These are phyloP conservation scores for Galagoides demidoff DNA, from an alignment of 2,797 vertebrate genomes.

Conservation along the genomic window DNA sequence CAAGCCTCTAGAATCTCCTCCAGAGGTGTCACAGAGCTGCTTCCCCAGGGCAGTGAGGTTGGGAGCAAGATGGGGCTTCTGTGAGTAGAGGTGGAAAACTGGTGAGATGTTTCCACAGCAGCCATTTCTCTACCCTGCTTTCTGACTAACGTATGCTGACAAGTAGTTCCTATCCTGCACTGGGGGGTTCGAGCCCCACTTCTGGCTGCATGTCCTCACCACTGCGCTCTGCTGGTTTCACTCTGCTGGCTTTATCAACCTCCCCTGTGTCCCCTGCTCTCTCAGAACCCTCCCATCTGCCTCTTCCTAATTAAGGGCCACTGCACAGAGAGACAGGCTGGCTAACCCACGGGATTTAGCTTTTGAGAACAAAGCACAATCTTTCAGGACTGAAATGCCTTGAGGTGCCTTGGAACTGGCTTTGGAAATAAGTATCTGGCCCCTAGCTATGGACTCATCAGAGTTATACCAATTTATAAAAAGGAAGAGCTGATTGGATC, in stretches of 20 bases:
- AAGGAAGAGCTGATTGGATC: conserved; percentile 3
- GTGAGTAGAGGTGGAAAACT: not conserved
- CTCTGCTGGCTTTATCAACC: not conserved
- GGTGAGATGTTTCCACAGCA: not conserved
- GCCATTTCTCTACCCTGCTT: conserved; percentile 29
- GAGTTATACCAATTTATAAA: not conserved
- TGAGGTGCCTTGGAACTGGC: conserved; percentile 79
- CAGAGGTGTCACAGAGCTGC: not conserved
- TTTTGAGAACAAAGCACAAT: conserved; percentile 73
- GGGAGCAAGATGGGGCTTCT: conserved; percentile 12
- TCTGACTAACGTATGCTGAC: not conserved
- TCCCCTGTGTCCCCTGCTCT: not conserved
- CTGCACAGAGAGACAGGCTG: conserved; percentile 50
- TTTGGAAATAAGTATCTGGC: conserved; percentile 63
- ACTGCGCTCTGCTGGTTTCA: not conserved
- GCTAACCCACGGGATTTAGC: conserved; percentile 34
- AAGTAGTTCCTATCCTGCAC: not conserved
- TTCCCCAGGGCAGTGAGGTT: not conserved
- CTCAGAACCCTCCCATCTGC: not conserved
- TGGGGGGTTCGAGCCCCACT: not conserved
- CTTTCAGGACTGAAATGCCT: conserved; percentile 79
- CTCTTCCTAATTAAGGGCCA: conserved; percentile 44
- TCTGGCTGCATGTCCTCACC: not conserved
- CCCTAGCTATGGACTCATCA: not conserved
- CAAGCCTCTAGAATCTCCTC: not conserved